phyloP scores from a whole-genome alignment of 2,888 invertebrate genomes.

The Globia sparganii region DNA sequence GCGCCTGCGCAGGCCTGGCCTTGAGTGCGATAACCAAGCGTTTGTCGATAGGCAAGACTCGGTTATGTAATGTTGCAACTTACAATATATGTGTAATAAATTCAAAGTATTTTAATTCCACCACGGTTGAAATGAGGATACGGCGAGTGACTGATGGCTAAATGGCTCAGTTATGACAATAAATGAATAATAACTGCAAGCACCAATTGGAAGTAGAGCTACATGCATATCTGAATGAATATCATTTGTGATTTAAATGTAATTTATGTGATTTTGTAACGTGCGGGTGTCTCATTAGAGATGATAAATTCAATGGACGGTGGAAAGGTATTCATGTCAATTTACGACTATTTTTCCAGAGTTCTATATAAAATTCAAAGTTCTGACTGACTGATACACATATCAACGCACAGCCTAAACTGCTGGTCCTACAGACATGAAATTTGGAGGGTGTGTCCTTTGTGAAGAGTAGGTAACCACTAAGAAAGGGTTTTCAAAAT shows the following conservation, averaged over 20 bases:
- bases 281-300: slow-evolving; percentile 33
- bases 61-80: slow-evolving; percentile 77
- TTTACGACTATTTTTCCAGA: not conserved
- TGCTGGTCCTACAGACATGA: too few relatives aligned
- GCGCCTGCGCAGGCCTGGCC: slow-evolving; percentile 73
- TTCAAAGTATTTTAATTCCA: slow-evolving; percentile 67
- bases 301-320: slow-evolving; percentile 27
- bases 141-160: slow-evolving; percentile 11
- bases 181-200: slow-evolving; percentile 51
- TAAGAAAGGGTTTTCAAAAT: too few relatives aligned
- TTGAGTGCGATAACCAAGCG: slow-evolving; percentile 83
- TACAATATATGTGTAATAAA: slow-evolving; percentile 66
- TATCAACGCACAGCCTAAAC: too few relatives aligned
- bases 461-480: too few relatives aligned
- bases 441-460: too few relatives aligned
- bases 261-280: slow-evolving; percentile 34
- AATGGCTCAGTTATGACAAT: slow-evolving; percentile 24
- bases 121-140: slow-evolving; percentile 21
- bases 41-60: slow-evolving; percentile 73
- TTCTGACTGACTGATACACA: too few relatives aligned
- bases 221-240: slow-evolving; percentile 41
- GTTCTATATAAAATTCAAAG: too few relatives aligned
- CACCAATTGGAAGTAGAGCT: slow-evolving; percentile 41
- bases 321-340: slow-evolving; percentile 13
- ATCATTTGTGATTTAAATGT: slow-evolving; percentile 40